phyloP scores from a whole-genome alignment of 1,140 invertebrate species.

The Achatina immaculata region DNA sequence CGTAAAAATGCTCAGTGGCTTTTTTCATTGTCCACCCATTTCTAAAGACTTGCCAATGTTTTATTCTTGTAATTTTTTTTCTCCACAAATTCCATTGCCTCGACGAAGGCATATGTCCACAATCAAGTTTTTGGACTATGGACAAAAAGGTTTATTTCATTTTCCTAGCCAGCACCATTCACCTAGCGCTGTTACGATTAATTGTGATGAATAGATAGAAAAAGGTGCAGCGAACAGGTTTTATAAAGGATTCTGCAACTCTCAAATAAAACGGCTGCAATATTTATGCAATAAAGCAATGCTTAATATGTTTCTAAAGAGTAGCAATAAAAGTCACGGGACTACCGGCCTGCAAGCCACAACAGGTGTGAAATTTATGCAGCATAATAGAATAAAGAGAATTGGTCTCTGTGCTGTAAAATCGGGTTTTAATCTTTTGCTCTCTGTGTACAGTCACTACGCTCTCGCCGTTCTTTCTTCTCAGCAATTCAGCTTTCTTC shows the following conservation, averaged over 20 bases:
- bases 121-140: neutral
- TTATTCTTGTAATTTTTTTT: neutral
- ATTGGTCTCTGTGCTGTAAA: neutral
- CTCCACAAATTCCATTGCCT: conserved; percentile 2
- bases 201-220: conserved; percentile 10
- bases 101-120: neutral
- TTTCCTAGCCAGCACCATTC: neutral
- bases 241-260: neutral
- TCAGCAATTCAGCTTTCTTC: neutral
- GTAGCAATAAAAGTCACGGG: conserved; percentile 11
- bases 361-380: conserved; percentile 11
- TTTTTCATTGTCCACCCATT: neutral
- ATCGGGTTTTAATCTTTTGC: conserved; percentile 4
- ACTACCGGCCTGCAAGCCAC: neutral
- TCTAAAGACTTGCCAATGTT: neutral
- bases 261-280: neutral
- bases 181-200: neutral
- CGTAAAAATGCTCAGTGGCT: neutral
- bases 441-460: neutral
- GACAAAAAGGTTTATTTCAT: conserved; percentile 5
- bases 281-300: conserved; percentile 15
- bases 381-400: conserved; percentile 6
- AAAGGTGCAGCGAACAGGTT: conserved; percentile 7
- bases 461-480: neutral
- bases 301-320: neutral